These are phyloP conservation scores for Idaea straminata DNA, from an alignment of 2,888 invertebrate genomes.

Conservation along the genomic window DNA sequence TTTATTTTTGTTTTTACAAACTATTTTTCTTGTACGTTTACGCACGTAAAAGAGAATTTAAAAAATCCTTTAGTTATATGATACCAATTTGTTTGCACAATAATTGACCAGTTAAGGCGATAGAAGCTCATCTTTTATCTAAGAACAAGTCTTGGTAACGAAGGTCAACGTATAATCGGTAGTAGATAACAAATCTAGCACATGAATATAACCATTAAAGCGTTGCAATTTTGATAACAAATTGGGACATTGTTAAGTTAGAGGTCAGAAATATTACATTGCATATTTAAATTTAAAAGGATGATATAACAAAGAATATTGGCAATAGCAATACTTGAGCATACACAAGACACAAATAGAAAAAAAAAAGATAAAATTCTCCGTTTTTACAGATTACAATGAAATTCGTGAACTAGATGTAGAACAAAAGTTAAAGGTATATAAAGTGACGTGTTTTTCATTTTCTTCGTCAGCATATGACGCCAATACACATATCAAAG, in stretches of 20 bases:
- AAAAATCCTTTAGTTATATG: background rate
- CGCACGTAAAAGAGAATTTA: background rate
- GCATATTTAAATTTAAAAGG: background rate
- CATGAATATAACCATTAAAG: background rate
- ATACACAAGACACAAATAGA: background rate
- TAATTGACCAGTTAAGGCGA: background rate
- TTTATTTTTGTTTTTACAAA: no score
- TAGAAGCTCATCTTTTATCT: background rate
- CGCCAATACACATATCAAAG: no score
- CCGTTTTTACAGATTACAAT: no score
- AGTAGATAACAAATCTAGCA: background rate
- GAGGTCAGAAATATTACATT: background rate
- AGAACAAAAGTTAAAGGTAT: no score
- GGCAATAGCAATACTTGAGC: background rate
- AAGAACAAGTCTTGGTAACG: background rate
- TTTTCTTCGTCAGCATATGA: no score
- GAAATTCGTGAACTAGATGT: no score
- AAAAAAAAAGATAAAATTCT: background rate
- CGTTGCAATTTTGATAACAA: no score
- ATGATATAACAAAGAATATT: background rate
- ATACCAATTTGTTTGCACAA: background rate
- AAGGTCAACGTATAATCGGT: background rate
- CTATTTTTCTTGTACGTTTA: no score
- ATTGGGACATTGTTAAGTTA: no score
- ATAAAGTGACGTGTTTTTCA: no score